These are phyloP conservation scores for Pogonophryne albipinna DNA, from an alignment of 2,797 vertebrate genomes.

Conservation along the genomic window DNA sequence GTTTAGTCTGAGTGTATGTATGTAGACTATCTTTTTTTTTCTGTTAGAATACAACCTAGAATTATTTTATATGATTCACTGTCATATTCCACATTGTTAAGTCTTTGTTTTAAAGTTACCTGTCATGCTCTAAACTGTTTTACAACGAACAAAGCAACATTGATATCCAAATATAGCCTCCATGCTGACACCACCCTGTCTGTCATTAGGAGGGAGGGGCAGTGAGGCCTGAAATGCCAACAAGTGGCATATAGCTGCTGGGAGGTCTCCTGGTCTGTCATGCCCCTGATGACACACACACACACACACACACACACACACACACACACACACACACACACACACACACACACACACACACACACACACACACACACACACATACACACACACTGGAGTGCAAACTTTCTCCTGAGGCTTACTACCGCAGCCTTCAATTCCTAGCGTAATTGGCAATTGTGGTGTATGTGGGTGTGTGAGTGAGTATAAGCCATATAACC, in stretches of 20 bases:
- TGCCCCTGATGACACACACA: constrained; percentile 42
- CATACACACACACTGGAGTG: constrained; percentile 21
- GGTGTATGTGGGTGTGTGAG: not conserved
- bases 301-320: constrained; percentile 18
- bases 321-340: constrained; percentile 18
- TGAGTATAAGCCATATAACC: constrained; percentile 38
- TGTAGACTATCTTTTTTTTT: not conserved
- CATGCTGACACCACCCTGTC: constrained; percentile 27
- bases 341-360: constrained; percentile 31
- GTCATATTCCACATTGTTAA: constrained; percentile 3
- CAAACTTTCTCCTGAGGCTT: constrained; percentile 46
- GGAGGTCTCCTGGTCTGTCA: constrained; percentile 38
- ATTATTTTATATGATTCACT: not conserved
- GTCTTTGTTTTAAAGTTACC: constrained; percentile 6
- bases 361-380: too few species aligned
- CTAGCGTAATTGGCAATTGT: constrained; percentile 37
- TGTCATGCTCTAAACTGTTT: constrained; percentile 1
- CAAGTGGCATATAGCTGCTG: constrained; percentile 53
- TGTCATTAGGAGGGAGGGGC: constrained; percentile 23
- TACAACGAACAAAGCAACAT: constrained; percentile 5
- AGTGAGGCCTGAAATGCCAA: constrained; percentile 33
- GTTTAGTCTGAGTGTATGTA: not conserved
- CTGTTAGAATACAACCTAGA: not conserved
- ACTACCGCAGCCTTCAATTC: constrained; percentile 25
- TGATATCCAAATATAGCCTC: constrained; percentile 7